Conservation (phyloP, 2,797 vertebrate genomes). For the Microctenopoma stevenorrisi region DNA sequence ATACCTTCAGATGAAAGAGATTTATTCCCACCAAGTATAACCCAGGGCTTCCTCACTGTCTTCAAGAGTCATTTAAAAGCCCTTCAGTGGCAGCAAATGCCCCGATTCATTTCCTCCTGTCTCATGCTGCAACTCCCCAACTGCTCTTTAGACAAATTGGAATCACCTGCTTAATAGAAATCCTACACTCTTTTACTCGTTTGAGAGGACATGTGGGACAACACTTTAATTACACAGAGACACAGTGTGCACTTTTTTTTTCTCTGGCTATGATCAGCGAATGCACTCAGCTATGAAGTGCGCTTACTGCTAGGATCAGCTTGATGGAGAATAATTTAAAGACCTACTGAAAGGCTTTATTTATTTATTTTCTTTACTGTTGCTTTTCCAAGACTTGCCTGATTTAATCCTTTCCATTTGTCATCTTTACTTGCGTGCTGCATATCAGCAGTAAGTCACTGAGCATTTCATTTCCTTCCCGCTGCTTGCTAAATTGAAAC, state of each 20-base stretch:
- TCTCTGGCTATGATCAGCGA: slow-evolving; percentile 48
- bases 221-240: slow-evolving; percentile 57
- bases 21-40: slow-evolving; percentile 39
- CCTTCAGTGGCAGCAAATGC: slow-evolving; percentile 39
- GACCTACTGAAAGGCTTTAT: slow-evolving; percentile 54
- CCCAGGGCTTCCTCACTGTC: slow-evolving; percentile 34
- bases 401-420: slow-evolving; percentile 82
- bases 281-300: slow-evolving; percentile 61
- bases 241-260: slow-evolving; percentile 5
- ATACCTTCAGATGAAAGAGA: slow-evolving; percentile 51
- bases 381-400: slow-evolving; percentile 64
- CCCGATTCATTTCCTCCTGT: slow-evolving; percentile 39
- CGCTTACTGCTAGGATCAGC: slow-evolving; percentile 67
- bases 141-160: slow-evolving; percentile 40
- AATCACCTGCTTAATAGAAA: slow-evolving; percentile 69
- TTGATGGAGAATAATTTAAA: slow-evolving; percentile 81
- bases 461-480: slow-evolving; percentile 62
- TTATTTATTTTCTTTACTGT: slow-evolving; percentile 32
- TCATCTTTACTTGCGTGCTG: slow-evolving; percentile 71
- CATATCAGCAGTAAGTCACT: slow-evolving; percentile 69
- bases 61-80: slow-evolving; percentile 63
- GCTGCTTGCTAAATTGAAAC: slow-evolving; percentile 62
- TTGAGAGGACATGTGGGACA: slow-evolving; percentile 50
- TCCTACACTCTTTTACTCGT: slow-evolving; percentile 42
- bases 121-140: slow-evolving; percentile 29